Conservation (phyloP, 2,888 invertebrate genomes). For the Lasioglossum vierecki region DNA sequence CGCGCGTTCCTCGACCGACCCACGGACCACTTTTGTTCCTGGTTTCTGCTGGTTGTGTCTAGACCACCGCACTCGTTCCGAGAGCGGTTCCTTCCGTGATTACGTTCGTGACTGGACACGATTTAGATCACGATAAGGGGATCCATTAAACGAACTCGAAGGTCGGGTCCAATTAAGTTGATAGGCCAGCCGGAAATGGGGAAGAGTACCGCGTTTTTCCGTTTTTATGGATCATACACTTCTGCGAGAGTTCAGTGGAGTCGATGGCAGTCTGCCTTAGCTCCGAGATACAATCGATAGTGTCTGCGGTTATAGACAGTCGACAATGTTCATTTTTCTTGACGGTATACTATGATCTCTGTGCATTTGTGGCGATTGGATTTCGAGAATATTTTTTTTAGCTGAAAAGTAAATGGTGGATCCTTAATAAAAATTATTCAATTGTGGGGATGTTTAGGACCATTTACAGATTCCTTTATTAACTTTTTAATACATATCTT, state of each 20-base stretch:
- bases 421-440: too few relatives aligned
- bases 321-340: background rate
- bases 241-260: background rate
- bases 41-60: background rate
- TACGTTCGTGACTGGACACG: constrained; percentile 19
- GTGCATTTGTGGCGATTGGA: background rate
- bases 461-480: too few relatives aligned
- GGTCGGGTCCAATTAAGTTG: background rate
- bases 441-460: too few relatives aligned
- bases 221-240: background rate
- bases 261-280: background rate
- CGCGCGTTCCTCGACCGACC: constrained; percentile 21
- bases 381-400: too few relatives aligned
- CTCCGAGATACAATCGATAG: too few relatives aligned
- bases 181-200: constrained; percentile 3
- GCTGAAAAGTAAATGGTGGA: too few relatives aligned
- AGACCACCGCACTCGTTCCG: background rate
- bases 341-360: background rate
- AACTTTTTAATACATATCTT: too few relatives aligned
- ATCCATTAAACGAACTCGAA: background rate
- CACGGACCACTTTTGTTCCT: constrained; percentile 11
- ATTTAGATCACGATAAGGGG: background rate
- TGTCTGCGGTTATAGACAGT: too few relatives aligned
- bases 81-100: constrained; percentile 14
- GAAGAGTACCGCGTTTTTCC: background rate